Conservation (phyloP, 2,888 invertebrate genomes). For the Amiota mariae region DNA sequence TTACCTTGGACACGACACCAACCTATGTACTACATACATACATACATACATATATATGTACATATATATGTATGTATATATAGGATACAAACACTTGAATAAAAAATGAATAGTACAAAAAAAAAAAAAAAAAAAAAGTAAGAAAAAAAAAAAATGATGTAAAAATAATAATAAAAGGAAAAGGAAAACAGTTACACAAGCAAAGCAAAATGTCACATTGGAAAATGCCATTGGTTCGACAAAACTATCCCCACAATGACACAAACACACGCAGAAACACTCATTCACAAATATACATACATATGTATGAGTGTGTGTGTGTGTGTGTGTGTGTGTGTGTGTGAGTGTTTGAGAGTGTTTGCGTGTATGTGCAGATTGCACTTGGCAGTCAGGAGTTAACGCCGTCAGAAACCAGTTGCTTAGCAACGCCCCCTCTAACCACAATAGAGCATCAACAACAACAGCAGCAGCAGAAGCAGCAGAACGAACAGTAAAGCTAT, state of each 20-base stretch:
- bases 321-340: no score
- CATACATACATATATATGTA: conserved; percentile 25
- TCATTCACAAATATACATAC: conserved; percentile 11
- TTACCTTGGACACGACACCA: conserved; percentile 66
- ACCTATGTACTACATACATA: conserved; percentile 35
- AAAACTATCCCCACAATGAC: conserved; percentile 51
- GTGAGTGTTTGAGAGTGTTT: no score
- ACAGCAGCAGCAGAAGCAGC: background rate
- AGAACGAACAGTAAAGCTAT: background rate
- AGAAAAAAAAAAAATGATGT: conserved; percentile 52
- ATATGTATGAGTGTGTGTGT: background rate
- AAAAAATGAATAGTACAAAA: conserved; percentile 15
- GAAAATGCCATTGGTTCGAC: conserved; percentile 72
- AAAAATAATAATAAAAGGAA: conserved; percentile 40
- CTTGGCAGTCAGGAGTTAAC: conserved; percentile 43
- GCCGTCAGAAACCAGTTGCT: conserved; percentile 67
- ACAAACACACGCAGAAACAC: conserved; percentile 32
- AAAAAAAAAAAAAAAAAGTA: conserved; percentile 43
- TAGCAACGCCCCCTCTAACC: conserved; percentile 73
- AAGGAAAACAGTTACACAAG: conserved; percentile 49
- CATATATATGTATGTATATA: conserved; percentile 12
- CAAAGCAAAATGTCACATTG: conserved; percentile 71
- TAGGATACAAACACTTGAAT: background rate
- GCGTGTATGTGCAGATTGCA: background rate
- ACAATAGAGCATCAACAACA: conserved; percentile 48